phyloP scores from a whole-genome alignment of 2,797 vertebrate species.

The Vireo griseus region DNA sequence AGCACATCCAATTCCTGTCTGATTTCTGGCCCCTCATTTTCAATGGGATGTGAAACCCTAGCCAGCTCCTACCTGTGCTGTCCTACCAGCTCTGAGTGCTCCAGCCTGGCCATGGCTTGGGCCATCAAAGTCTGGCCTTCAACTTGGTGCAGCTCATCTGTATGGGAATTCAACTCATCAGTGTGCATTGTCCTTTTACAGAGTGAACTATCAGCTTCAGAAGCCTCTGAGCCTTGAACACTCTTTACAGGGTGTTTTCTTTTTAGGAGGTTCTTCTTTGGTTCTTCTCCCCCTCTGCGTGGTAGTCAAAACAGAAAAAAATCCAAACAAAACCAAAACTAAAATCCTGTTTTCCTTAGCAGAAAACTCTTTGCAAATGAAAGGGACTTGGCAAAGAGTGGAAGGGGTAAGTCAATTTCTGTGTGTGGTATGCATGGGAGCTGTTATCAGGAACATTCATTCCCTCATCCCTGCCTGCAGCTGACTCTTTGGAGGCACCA shows the following conservation, averaged over 20 bases:
- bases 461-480: neutral
- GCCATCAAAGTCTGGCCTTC: neutral
- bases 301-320: neutral
- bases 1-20: neutral
- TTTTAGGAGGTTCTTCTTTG: neutral
- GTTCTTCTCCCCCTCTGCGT: neutral
- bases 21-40: neutral
- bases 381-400: neutral
- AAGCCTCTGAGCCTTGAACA: neutral
- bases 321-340: neutral
- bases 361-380: neutral
- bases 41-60: fast-evolving
- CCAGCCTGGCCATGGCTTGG: fast-evolving
- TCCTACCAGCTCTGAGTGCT: neutral
- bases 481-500: neutral
- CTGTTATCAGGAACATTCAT: fast-evolving
- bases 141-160: fast-evolving
- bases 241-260: fast-evolving
- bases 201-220: neutral
- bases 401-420: neutral
- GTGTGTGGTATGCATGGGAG: fast-evolving
- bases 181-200: neutral
- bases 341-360: neutral
- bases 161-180: neutral
- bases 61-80: neutral